Evolutionary conservation across 2,113 vertebrate genomes (phyloP).

Genomic region (Phalacrocorax brasilianus): DNA sequence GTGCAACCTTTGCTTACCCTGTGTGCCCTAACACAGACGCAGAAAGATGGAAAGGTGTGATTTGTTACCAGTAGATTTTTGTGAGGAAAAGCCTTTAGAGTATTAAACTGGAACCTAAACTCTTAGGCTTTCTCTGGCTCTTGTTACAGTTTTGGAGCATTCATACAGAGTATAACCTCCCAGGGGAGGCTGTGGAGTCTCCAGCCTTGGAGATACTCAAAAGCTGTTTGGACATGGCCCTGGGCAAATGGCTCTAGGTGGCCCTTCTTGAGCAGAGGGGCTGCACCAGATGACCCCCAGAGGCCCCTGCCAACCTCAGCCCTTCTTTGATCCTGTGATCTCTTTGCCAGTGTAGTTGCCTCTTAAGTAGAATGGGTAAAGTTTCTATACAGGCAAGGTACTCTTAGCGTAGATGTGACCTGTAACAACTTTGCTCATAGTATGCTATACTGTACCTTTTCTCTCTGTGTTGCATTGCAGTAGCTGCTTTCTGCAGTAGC

Average conservation of each 20-base stretch:
- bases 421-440: not conserved
- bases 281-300: not conserved
- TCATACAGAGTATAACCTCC: not conserved
- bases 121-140: not conserved
- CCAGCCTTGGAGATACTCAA: not conserved
- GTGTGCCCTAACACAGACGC: not conserved
- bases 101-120: not conserved
- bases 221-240: not conserved
- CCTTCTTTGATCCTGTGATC: not conserved
- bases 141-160: not conserved
- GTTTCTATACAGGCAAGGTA: not conserved
- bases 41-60: not conserved
- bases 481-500: not conserved
- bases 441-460: not conserved
- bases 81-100: not conserved
- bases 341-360: not conserved
- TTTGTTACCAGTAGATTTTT: not conserved
- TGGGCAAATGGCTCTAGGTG: not conserved
- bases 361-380: not conserved
- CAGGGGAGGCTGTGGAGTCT: not conserved
- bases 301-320: not conserved
- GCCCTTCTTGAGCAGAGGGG: not conserved
- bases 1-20: not conserved
- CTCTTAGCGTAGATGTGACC: not conserved
- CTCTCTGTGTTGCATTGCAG: not conserved